These are phyloP conservation scores for Isoperla grammatica DNA, from an alignment of 2,888 invertebrate genomes.

Conservation along the genomic window DNA sequence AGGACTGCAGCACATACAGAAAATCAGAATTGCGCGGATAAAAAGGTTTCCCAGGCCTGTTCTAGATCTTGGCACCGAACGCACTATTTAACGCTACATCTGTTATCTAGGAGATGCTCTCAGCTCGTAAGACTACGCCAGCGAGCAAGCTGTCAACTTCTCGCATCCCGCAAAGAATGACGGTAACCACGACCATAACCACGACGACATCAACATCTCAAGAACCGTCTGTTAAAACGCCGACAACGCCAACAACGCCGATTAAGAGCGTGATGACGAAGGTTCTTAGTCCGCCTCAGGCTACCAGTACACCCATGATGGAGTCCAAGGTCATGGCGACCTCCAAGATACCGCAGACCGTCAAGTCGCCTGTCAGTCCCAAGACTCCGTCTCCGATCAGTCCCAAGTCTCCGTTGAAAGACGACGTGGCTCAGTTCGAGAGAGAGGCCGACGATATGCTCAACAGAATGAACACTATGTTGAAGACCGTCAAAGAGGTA, in stretches of 20 bases:
- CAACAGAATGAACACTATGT: slow-evolving; percentile 53
- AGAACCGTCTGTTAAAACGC: background rate
- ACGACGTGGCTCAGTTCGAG: slow-evolving; percentile 39
- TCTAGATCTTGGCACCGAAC: too few relatives aligned
- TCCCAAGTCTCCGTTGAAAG: slow-evolving; percentile 4
- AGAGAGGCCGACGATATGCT: slow-evolving; percentile 47
- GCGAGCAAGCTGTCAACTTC: background rate
- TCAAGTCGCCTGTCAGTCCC: background rate
- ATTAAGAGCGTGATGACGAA: background rate
- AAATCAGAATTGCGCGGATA: too few relatives aligned
- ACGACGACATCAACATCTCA: background rate
- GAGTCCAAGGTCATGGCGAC: too few relatives aligned
- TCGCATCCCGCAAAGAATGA: slow-evolving; percentile 8
- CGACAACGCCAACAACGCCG: background rate
- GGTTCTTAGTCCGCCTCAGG: too few relatives aligned
- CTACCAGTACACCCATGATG: too few relatives aligned
- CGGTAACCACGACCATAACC: background rate
- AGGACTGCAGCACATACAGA: too few relatives aligned
- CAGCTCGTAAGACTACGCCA: slow-evolving; percentile 17
- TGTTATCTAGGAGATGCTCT: slow-evolving; percentile 26
- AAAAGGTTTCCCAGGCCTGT: too few relatives aligned
- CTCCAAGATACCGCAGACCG: background rate
- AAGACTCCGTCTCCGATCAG: background rate
- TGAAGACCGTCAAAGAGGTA: slow-evolving; percentile 52
- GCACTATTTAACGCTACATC: too few relatives aligned